Evolutionary conservation across 2,797 vertebrate species (phyloP).

Genomic region (Eremophila alpestris): DNA sequence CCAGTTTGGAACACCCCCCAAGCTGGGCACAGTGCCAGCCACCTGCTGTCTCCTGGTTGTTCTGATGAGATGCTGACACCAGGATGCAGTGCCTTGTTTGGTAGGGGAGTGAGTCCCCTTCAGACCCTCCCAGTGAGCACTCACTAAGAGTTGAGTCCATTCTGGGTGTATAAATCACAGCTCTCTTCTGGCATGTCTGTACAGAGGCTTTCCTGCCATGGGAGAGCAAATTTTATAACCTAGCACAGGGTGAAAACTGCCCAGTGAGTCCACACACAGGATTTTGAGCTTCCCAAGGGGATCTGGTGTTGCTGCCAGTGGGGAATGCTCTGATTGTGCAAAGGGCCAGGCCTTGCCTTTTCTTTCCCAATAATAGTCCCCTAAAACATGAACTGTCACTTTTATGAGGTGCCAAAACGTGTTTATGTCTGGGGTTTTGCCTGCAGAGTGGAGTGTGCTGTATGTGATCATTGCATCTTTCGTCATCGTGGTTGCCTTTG

Average conservation of each 20-base stretch:
- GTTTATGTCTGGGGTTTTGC: slow-evolving; percentile 7
- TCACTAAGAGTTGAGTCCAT: accelerated
- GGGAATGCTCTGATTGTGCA: not conserved
- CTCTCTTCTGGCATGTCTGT: not conserved
- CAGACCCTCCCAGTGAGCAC: not conserved
- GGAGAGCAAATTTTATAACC: not conserved
- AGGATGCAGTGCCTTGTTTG: not conserved
- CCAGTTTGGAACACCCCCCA: not conserved
- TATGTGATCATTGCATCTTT: slow-evolving; percentile 96
- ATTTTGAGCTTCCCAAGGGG: not conserved
- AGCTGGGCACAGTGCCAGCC: not conserved
- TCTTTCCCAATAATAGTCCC: not conserved
- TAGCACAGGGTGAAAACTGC: accelerated
- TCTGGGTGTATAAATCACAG: not conserved
- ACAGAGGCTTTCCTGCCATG: not conserved
- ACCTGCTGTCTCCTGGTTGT: not conserved
- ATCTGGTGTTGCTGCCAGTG: not conserved
- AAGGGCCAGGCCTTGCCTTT: not conserved
- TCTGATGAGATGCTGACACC: not conserved
- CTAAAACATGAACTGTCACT: not conserved
- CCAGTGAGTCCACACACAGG: accelerated
- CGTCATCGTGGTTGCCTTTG: slow-evolving; percentile 88
- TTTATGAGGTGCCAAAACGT: not conserved
- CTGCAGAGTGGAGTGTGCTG: slow-evolving; percentile 98
- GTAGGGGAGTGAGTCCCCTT: not conserved